Conservation (phyloP, 2,113 vertebrate species). For the Malurus cyaneus region DNA sequence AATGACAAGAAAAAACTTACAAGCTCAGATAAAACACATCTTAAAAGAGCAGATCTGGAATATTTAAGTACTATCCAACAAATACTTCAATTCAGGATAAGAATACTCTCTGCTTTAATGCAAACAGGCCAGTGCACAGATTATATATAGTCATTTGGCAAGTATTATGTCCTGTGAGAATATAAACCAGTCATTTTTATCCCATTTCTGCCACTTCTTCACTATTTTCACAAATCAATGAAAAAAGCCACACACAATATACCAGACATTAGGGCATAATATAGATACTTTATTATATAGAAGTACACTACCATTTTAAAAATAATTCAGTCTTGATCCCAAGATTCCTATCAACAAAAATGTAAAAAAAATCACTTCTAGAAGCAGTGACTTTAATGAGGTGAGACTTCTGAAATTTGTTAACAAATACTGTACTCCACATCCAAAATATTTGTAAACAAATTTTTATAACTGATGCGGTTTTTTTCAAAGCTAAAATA, state of each 20-base stretch:
- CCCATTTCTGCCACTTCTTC: neutral
- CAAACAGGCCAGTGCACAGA: neutral
- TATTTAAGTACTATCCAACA: neutral
- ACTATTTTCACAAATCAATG: neutral
- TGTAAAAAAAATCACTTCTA: neutral
- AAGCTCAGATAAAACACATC: neutral
- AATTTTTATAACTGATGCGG: neutral
- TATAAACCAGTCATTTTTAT: neutral
- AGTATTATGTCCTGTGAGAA: neutral
- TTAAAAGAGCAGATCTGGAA: neutral
- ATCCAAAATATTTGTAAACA: neutral
- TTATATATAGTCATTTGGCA: rapidly evolving
- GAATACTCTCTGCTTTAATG: neutral
- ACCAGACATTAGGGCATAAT: neutral
- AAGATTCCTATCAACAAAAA: neutral
- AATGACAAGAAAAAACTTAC: neutral
- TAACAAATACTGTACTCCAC: neutral
- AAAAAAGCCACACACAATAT: neutral
- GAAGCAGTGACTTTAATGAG: neutral
- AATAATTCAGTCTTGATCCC: neutral
- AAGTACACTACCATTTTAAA: neutral
- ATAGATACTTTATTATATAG: neutral
- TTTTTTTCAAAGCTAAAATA: neutral
- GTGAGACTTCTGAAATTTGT: neutral
- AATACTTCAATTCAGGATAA: neutral